Base-by-base conservation (phyloP, 2,797 vertebrate genomes). In the Leptoclinus maculatus region DNA sequence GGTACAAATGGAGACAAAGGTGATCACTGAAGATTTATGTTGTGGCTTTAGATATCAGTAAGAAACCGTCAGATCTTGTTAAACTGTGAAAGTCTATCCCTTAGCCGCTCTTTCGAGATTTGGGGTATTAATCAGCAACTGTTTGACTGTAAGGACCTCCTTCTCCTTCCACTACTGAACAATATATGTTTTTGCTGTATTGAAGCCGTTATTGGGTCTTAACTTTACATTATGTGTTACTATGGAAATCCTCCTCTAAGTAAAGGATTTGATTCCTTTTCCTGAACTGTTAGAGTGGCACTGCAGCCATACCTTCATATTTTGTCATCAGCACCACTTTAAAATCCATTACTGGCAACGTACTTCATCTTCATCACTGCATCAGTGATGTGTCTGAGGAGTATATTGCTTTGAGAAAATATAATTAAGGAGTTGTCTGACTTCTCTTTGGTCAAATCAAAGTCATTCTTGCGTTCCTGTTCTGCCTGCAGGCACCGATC, bases 361-460 rank as follows among this genome's bases (percentile, higher is more conserved):
- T 32, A 14, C 27, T 32, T 67, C 49, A 70, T 85, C 19, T 70
- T 73, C 62, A 66, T 79, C 63, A 60, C 27, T 76, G 59, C 72
- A 49, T 36, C 36, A 58, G 54, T 43, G 53, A 79, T 51, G 53
- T 29, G 49, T 73, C 32, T n/a, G 27, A 53, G 9, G 32, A 32
- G 39, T 62, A 36, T 43, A 53, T 43, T 59, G 66, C 66, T 73
- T 67, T 69, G 45, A 68, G 66, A 41, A 32, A 71, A 78, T 60
- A 62, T 58, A 59, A 82, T 66, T 57, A 74, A 75, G 72, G 77
- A 73, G 66, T 85, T 77, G 51, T 66, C 54, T 81, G 64, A 82
- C 66, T 87, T 74, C 76, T 83, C 51, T 73, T 67, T 67, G 76
- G 78, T 86, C 79, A 80, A 88, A 86, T 89, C 71, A 90, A 87